A percentile compares a stretch with the other conserved stretches of the same genome.
Conservation (phyloP, 2,797 vertebrate genomes). For the Mionectes olivaceus region DNA sequence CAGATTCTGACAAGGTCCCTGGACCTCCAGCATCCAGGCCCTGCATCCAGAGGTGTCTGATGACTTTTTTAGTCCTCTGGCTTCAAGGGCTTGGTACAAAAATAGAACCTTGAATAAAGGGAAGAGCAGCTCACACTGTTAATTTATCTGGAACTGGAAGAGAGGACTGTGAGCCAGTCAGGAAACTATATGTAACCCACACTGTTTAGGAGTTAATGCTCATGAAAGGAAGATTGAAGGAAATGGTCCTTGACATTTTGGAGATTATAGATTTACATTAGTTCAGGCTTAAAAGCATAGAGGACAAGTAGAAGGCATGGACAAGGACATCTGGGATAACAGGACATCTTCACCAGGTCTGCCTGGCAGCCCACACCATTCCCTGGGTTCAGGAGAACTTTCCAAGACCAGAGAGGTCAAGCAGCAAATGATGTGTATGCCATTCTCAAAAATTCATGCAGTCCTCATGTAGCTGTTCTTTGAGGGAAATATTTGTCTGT, state of each 20-base stretch:
- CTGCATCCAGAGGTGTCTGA: not conserved
- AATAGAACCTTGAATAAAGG: not conserved
- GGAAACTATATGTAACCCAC: not conserved
- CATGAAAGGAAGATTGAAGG: slow-evolving; percentile 7
- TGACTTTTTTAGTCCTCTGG: not conserved
- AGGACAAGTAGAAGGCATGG: not conserved
- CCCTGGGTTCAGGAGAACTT: not conserved
- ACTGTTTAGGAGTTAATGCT: slow-evolving; percentile 21
- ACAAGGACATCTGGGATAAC: not conserved
- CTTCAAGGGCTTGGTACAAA: not conserved
- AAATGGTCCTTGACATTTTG: slow-evolving; percentile 29
- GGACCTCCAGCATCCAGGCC: not conserved
- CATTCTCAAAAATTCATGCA: not conserved
- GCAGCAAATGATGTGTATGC: fast-evolving
- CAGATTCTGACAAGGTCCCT: not conserved
- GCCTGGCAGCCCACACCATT: not conserved
- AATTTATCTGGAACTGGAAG: not conserved
- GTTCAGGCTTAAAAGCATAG: not conserved
- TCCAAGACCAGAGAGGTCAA: not conserved
- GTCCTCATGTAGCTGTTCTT: not conserved
- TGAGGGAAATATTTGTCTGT: not conserved
- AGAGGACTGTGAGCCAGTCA: not conserved
- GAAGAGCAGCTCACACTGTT: not conserved
- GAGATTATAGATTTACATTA: not conserved
- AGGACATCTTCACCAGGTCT: not conserved